Base-by-base conservation (phyloP, 2,113 vertebrate genomes). In the Girardinichthys multiradiatus region DNA sequence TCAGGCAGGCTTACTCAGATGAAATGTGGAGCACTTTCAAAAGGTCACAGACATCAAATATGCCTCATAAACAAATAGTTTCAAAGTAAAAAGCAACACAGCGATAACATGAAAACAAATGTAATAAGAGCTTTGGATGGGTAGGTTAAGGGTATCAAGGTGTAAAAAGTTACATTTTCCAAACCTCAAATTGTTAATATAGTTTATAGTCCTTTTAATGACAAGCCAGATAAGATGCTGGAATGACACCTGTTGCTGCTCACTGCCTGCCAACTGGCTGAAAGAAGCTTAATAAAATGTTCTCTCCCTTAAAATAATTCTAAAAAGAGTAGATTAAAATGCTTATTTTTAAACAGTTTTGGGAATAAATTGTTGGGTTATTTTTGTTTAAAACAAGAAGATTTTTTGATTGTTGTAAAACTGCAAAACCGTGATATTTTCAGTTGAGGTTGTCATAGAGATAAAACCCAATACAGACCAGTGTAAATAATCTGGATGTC, bases 1-100 rank as follows among this genome's bases (percentile, higher is more conserved):
- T 39, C 24, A 57, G 33, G 27, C 35, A 31, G 74, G 35, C 68
- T 79, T 45, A 57, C 60, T 58, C 54, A 60, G 57, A 63, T 37
- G 28, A 51, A 65, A 65, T 14, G 15, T 28, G 26, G 2, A 65
- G 26, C 29, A 17, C 3, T 3, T 28, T 11, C 26, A 17, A 29
- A 28, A 13, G 26, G 3, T 62, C n/a, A 39, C 35, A 4, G 35
- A 13, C 29, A 19, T 28, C 15, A 12, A 59, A 59, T 30, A 29
- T 29, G 57, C 12, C 57, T 58, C 57, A 27, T 27, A 13, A 11
- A 14, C 12, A 59, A 59, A 58, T 27, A 58, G 12, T 14, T 58
- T 58, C 27, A 27, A 58, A 11, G 11, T 58, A 12, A 58, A 26
- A 58, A 48, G 17, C 14, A 48, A 48, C 1, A 48, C 14, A 39